Evolutionary conservation across 2,888 invertebrate species (phyloP), one percentile per base, ranked within the genome.

Genomic region (Caenorhabditis sulstoni): DNA sequence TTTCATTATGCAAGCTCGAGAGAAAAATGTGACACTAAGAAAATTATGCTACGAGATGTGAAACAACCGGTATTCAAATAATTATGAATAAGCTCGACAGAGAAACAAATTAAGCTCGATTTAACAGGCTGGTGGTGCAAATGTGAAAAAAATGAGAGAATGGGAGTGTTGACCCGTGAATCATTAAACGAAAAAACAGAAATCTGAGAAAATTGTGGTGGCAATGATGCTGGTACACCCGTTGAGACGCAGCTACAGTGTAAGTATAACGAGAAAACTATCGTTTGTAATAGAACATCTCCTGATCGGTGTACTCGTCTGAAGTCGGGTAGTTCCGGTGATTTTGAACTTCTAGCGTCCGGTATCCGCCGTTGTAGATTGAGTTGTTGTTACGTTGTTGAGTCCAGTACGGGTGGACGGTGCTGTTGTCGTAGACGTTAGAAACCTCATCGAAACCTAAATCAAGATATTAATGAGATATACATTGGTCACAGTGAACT

Each of bases 391-490:
- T 76, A 9, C 74, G 47, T 47, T 73, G 74, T 39, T 70, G 70
- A n/a, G 75, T 70, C 74, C 71, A 80, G 41, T 80, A 80, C 5
- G 79, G 79, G 35, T 77, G 81, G 37, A 73, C 64, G 9, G 81
- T 76, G 49, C 80, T 73, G 57, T 77, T 78, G 68, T 83, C 83
- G 39, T 83, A 83, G 41, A 81, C 75, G 47, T 81, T 79, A 4
- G 81, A 81, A 22, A 77, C 45, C 39, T 83, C 83, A 37, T 83
- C 83, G 41, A 79, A 78, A 11, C 81, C 83, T 83, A 41, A 20
- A 83, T n/a, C n/a, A n/a, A n/a, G n/a, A n/a, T n/a, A n/a, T n/a
- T n/a, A n/a, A n/a, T n/a, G n/a, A n/a, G n/a, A n/a, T n/a, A n/a
- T n/a, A n/a, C n/a, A n/a, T n/a, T 0, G 12, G 29, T 41, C 41